phyloP scores from a whole-genome alignment of 92 coral and sea anemone genomes.

The Siderastrea radians region DNA sequence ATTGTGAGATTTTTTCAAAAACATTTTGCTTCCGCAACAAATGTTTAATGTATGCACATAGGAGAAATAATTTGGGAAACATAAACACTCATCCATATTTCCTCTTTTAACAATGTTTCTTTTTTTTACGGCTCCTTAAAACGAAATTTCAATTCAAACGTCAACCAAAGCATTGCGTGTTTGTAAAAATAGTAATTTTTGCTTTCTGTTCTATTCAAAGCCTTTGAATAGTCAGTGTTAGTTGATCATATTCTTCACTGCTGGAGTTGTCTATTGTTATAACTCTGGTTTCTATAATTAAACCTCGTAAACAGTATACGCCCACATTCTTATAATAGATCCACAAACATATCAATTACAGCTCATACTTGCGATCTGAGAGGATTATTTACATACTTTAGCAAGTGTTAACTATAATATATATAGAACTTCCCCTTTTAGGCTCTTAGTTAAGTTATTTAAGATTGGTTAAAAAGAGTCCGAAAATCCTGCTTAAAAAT shows the following conservation, averaged over 20 bases:
- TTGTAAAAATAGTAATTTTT: too few relatives aligned
- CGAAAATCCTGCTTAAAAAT: background rate
- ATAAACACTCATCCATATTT: too few relatives aligned
- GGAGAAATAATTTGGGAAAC: too few relatives aligned
- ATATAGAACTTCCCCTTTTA: background rate
- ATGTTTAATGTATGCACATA: too few relatives aligned
- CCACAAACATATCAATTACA: conserved; percentile 1
- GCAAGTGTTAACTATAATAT: background rate
- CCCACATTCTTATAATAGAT: background rate
- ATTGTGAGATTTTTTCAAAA: too few relatives aligned
- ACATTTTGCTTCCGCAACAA: too few relatives aligned
- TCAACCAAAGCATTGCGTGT: too few relatives aligned
- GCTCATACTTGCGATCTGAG: background rate
- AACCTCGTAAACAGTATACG: background rate
- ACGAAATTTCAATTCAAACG: background rate
- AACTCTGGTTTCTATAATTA: background rate
- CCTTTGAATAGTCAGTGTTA: too few relatives aligned
- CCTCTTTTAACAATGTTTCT: too few relatives aligned
- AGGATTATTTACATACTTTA: background rate
- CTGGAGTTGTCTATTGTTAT: background rate
- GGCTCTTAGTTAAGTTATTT: too few relatives aligned
- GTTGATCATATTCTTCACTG: background rate
- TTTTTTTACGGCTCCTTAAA: too few relatives aligned
- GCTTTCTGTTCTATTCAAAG: too few relatives aligned
- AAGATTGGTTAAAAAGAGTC: background rate